These are phyloP conservation scores for Lepeophtheirus nordmannii DNA, from an alignment of 2,888 invertebrate species.

Conservation along the genomic window DNA sequence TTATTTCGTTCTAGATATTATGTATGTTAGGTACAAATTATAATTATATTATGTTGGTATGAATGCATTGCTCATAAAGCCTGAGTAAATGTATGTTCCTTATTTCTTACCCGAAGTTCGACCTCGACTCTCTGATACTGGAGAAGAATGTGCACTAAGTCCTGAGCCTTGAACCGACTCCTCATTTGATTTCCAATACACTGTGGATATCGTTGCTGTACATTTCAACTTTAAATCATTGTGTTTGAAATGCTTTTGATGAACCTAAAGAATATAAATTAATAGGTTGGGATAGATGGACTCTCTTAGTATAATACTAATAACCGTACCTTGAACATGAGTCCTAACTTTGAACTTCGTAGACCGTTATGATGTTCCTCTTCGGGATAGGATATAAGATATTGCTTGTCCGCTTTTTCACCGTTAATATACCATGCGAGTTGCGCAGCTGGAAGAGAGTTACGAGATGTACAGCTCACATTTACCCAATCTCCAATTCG, in stretches of 20 bases:
- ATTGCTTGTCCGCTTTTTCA: slow-evolving; percentile 15
- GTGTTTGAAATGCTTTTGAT: slow-evolving; percentile 12
- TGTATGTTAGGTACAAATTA: too few species aligned
- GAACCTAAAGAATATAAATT: not conserved
- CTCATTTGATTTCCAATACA: slow-evolving; percentile 21
- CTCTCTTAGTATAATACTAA: not conserved
- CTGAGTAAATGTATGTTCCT: too few species aligned
- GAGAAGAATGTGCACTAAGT: slow-evolving; percentile 10
- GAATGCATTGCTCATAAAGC: too few species aligned
- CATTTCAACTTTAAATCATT: slow-evolving; percentile 17
- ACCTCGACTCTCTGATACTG: slow-evolving; percentile 11
- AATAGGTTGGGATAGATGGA: not conserved
- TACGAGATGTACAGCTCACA: slow-evolving; percentile 16
- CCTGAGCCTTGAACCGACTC: slow-evolving; percentile 20
- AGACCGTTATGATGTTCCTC: slow-evolving; percentile 8
- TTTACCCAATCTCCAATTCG: slow-evolving; percentile 13
- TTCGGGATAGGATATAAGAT: slow-evolving; percentile 6
- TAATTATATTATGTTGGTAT: too few species aligned
- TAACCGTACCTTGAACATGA: slow-evolving; percentile 1
- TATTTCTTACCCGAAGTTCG: slow-evolving; percentile 9
- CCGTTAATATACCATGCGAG: slow-evolving; percentile 20
- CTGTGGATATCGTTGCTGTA: slow-evolving; percentile 20
- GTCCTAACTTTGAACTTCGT: slow-evolving; percentile 9
- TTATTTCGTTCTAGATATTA: too few species aligned
- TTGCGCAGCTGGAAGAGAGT: slow-evolving; percentile 15